phyloP scores from a whole-genome alignment of 1,140 invertebrate genomes.

The Manduca sexta region DNA sequence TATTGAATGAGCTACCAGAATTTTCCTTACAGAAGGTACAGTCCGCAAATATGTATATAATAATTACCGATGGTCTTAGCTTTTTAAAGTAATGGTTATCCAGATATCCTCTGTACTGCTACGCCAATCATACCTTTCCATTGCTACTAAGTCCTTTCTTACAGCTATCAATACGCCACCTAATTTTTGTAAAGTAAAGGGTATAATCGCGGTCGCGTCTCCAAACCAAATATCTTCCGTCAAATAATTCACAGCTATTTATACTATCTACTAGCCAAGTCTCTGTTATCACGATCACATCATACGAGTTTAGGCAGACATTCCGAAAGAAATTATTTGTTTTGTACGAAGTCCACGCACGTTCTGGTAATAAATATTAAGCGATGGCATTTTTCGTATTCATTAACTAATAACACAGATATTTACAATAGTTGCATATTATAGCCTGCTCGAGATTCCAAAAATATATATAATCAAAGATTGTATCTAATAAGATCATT shows the following conservation, averaged over 20 bases:
- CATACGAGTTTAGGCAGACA: conserved; percentile 1
- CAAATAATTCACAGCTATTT: conserved; percentile 6
- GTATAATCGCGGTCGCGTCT: conserved; percentile 13
- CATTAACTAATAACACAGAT: too few relatives aligned
- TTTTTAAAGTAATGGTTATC: conserved; percentile 8
- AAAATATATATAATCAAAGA: too few relatives aligned
- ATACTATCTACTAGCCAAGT: conserved; percentile 8
- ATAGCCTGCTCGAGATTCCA: too few relatives aligned
- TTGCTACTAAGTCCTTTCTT: conserved; percentile 2
- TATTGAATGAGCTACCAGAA: conserved; percentile 9
- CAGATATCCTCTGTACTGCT: conserved; percentile 15
- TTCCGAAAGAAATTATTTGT: background rate
- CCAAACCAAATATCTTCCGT: conserved; percentile 9
- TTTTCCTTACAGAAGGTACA: conserved; percentile 18
- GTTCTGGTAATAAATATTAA: too few relatives aligned
- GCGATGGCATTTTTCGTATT: too few relatives aligned
- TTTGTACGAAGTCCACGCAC: conserved; percentile 6
- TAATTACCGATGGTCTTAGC: background rate
- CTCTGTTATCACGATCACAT: conserved; percentile 5
- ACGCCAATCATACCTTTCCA: conserved; percentile 8
- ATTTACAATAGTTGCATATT: too few relatives aligned
- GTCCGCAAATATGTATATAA: conserved; percentile 12
- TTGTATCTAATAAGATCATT: too few relatives aligned
- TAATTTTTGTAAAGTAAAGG: background rate
- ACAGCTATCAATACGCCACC: conserved; percentile 14